phyloP scores from a whole-genome alignment of 2,888 invertebrate species.

The Phragmatobia fuliginosa region DNA sequence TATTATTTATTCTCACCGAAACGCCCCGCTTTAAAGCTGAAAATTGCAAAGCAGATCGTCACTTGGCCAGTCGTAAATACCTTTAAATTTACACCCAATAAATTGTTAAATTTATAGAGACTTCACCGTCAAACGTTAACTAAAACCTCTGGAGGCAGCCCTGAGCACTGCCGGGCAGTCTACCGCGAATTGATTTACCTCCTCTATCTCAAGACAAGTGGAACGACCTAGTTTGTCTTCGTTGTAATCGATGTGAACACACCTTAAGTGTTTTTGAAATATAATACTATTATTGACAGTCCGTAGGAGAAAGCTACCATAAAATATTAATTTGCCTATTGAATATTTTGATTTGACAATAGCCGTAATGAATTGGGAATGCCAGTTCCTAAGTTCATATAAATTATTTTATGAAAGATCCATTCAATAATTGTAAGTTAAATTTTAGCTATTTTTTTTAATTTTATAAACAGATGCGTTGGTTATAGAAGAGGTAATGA shows the following conservation, averaged over 20 bases:
- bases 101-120: slow-evolving; percentile 7
- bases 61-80: background rate
- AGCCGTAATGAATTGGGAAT: background rate
- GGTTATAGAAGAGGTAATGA: background rate
- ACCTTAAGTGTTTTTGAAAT: slow-evolving; percentile 19
- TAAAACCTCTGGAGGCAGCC: slow-evolving; percentile 26
- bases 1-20: background rate
- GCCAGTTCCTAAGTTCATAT: background rate
- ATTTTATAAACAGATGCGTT: no score
- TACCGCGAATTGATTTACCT: slow-evolving; percentile 59
- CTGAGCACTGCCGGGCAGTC: slow-evolving; percentile 28
- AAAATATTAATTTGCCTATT: background rate
- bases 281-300: background rate
- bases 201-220: slow-evolving; percentile 43
- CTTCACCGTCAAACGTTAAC: slow-evolving; percentile 9
- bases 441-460: no score
- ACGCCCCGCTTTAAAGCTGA: background rate
- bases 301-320: background rate
- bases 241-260: slow-evolving; percentile 32
- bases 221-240: slow-evolving; percentile 29
- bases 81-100: slow-evolving; percentile 8
- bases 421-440: no score
- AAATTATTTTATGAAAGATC: background rate
- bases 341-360: background rate
- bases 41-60: background rate